A percentile compares a stretch with the other conserved stretches of the same genome.
Conservation (phyloP, 2,113 vertebrate species). For the Ceratotherium simum region DNA sequence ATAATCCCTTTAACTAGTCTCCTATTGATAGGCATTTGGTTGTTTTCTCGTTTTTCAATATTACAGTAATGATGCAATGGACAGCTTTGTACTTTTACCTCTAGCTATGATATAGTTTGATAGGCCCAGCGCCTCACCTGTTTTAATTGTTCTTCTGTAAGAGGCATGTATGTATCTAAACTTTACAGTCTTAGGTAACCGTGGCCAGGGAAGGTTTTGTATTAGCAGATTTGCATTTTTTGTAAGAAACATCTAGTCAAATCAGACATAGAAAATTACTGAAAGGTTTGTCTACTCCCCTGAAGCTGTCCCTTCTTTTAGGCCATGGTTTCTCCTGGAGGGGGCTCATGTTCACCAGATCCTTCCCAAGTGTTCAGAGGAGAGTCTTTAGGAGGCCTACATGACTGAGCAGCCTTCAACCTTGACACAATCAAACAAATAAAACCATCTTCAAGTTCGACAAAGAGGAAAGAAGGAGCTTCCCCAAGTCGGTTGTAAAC, state of each 20-base stretch:
- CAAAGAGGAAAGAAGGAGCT: neutral
- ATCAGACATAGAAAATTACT: neutral
- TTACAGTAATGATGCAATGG: neutral
- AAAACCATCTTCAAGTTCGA: constrained; percentile 37
- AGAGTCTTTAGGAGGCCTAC: neutral
- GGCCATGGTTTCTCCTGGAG: no score
- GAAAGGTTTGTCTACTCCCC: neutral
- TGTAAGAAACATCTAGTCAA: neutral
- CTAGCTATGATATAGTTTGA: neutral
- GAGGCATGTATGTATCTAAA: neutral
- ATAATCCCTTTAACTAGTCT: neutral
- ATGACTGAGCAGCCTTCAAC: neutral
- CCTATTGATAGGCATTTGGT: neutral
- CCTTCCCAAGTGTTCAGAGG: neutral
- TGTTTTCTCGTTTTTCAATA: neutral
- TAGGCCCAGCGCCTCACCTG: neutral
- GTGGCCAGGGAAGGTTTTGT: neutral
- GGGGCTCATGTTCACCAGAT: neutral
- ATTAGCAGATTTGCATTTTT: neutral
- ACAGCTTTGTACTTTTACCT: neutral
- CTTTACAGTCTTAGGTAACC: neutral
- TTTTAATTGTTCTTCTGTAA: neutral
- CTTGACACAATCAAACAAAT: constrained; percentile 20
- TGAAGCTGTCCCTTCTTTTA: neutral
- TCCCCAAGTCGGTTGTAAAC: neutral